Evolutionary conservation across 2,113 vertebrate species (phyloP).

Genomic region (Petromus typicus): DNA sequence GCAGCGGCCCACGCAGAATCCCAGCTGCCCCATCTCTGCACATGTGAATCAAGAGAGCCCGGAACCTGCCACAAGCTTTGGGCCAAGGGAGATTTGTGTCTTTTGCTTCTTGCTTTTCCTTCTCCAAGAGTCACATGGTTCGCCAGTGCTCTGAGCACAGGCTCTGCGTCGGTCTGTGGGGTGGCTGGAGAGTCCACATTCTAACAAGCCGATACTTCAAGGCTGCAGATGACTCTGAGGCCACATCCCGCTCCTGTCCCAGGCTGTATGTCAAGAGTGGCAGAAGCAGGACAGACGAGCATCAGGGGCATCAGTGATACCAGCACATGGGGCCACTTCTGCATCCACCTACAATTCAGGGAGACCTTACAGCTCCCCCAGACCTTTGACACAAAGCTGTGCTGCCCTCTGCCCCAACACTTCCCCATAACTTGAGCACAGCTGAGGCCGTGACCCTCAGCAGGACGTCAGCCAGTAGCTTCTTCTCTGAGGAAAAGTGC

Average conservation of each 20-base stretch:
- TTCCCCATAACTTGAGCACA: background rate
- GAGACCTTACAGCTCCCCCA: background rate
- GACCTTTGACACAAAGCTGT: no score
- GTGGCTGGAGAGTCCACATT: background rate
- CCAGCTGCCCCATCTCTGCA: background rate
- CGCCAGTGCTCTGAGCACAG: background rate
- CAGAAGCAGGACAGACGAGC: background rate
- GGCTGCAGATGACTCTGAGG: background rate
- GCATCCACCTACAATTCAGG: background rate
- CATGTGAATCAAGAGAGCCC: background rate
- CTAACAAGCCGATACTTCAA: background rate
- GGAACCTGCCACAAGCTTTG: background rate
- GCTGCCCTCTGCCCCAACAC: background rate
- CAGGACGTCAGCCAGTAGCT: no score
- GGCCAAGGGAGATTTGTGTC: background rate
- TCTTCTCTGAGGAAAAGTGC: background rate
- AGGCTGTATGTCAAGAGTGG: background rate
- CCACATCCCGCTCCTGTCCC: background rate
- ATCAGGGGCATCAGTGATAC: background rate
- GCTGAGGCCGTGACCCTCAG: fast-evolving
- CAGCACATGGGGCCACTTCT: background rate
- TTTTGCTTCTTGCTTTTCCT: no score
- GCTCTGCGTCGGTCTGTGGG: background rate
- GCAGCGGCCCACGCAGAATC: background rate
- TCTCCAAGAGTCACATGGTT: background rate